A percentile compares a stretch with the other conserved stretches of the same genome.
Conservation (phyloP, 2,113 vertebrate species). For the Thryonomys swinderianus region DNA sequence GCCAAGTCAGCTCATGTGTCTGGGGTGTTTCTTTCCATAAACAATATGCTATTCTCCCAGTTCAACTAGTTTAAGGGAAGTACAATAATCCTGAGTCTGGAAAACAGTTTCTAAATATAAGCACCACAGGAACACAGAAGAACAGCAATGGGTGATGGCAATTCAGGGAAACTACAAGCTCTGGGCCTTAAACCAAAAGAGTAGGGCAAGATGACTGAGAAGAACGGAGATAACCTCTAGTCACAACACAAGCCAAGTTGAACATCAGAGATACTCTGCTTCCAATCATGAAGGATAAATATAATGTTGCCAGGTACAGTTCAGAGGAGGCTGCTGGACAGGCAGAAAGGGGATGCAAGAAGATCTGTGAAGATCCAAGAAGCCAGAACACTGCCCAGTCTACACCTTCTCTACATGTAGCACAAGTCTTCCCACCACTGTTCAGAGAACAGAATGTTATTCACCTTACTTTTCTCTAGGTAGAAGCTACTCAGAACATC, state of each 20-base stretch:
- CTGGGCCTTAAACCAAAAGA: not conserved
- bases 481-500: not conserved
- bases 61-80: not conserved
- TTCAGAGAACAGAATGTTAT: not conserved
- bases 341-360: not conserved
- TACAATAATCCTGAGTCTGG: not conserved
- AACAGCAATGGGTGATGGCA: not conserved
- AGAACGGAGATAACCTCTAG: not conserved
- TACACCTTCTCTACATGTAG: too few relatives aligned
- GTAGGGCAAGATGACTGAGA: not conserved
- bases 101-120: constrained; percentile 21
- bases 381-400: not conserved
- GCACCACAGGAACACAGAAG: constrained; percentile 3
- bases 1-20: not conserved
- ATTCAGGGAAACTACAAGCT: constrained; percentile 1
- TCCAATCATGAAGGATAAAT: not conserved
- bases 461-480: not conserved
- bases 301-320: not conserved
- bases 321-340: not conserved
- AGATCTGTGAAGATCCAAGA: not conserved
- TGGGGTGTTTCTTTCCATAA: not conserved
- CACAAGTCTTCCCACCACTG: not conserved
- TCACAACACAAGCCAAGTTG: not conserved
- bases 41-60: not conserved
- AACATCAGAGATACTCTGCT: not conserved